Base-by-base conservation (phyloP, 2,797 vertebrate genomes). In the Buceros bicornis region DNA sequence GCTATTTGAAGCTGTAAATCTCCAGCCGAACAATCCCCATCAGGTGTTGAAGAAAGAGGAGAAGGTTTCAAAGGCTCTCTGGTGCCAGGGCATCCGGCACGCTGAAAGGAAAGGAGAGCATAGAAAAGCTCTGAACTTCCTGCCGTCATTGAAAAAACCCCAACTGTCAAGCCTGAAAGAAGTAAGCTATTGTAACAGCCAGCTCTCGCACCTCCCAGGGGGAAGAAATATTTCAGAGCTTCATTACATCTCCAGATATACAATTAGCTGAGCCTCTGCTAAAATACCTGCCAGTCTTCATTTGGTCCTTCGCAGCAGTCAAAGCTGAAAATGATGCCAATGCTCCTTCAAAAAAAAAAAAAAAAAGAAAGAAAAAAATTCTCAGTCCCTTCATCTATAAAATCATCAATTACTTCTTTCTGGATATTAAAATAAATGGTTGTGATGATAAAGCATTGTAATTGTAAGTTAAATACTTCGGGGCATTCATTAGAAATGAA, bases 41-140 rank as follows among this genome's bases (percentile, higher is more conserved):
- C 85, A 95, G 93, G 95, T 94, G 90, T 29, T 87, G 87, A 57
- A 93, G 92, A 92, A 96, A 97, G 11, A 70, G 50, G 81, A 96
- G 94, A 93, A 87, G 76, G 29, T 94, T 97, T 97, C 94, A 96
- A 96, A 96, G 87, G 29, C 56, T 45, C 57, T 65, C 33, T 76
- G 67, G 51, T 95, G 65, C 77, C 54, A 79, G 77, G 67, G 42
- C 90, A 96, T 94, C 92, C 21, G 24, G 95, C 72, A 76, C 13
- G 17, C 71, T 54, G 87, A 60, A 87, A 77, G 82, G 80, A 70
- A 90, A 94, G 51, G 58, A 83, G 69, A 28, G 74, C 16, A 28
- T 4, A 45, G 91, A 72, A 97, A 94, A 91, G 37, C 81, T 57
- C 79, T 71, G 65, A 18, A 65, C 89, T 95, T 97, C 94, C 96